phyloP scores from a whole-genome alignment of 2,888 invertebrate species.

The Pelosia muscerda region DNA sequence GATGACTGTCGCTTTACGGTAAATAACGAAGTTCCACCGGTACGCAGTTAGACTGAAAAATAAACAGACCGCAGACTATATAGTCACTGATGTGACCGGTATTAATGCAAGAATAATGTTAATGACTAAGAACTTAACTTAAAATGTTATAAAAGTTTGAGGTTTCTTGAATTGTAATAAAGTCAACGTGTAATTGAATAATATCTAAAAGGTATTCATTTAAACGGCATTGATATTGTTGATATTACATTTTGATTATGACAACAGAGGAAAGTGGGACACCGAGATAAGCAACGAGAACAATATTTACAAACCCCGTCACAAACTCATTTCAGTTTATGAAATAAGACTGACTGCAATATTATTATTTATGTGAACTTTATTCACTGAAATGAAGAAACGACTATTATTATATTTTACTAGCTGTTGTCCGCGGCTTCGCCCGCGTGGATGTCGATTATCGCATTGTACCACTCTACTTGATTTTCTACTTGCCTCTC shows the following conservation, averaged over 20 bases:
- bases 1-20: no score
- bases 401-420: slow-evolving; percentile 2
- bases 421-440: no score
- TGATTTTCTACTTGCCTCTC: no score
- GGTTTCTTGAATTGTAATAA: no score
- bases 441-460: no score
- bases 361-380: slow-evolving; percentile 15
- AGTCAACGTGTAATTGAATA: background rate
- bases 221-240: slow-evolving; percentile 6
- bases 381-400: slow-evolving; percentile 15
- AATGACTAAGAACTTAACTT: no score
- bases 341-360: slow-evolving; percentile 22
- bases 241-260: slow-evolving; percentile 14
- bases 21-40: no score
- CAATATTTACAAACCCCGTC: slow-evolving; percentile 24
- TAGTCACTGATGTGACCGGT: no score
- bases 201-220: background rate
- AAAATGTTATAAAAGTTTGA: background rate
- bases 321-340: slow-evolving; percentile 26
- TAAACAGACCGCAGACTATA: no score
- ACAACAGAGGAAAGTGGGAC: slow-evolving; percentile 11
- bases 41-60: no score
- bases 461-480: no score
- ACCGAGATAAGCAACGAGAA: slow-evolving; percentile 14
- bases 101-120: no score